Evolutionary conservation across 2,797 vertebrate species (phyloP).

Genomic region (Chiloscyllium punctatum): DNA sequence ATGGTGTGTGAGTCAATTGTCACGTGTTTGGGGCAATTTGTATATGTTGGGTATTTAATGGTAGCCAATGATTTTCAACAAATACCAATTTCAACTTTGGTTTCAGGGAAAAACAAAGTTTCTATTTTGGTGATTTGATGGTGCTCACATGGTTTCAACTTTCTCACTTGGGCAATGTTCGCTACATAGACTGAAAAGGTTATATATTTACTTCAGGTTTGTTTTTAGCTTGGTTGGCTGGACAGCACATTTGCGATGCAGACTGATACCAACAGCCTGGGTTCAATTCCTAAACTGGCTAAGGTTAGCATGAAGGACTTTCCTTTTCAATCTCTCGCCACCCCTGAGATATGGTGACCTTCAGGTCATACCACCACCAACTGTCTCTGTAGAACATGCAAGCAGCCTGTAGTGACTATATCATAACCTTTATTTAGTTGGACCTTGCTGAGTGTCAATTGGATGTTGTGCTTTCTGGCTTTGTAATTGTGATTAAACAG

Average conservation of each 20-base stretch:
- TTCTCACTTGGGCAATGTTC: background rate
- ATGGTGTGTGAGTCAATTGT: background rate
- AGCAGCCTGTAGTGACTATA: too few relatives aligned
- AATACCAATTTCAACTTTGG: background rate
- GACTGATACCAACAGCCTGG: too few relatives aligned
- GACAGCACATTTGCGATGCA: too few relatives aligned
- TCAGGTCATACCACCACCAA: too few relatives aligned
- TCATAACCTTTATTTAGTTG: too few relatives aligned
- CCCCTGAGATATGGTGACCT: too few relatives aligned
- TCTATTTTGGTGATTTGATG: background rate
- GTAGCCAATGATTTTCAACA: background rate
- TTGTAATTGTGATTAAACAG: background rate
- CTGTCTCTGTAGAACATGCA: too few relatives aligned
- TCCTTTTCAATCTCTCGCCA: too few relatives aligned
- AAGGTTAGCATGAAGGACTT: too few relatives aligned
- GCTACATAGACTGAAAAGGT: background rate
- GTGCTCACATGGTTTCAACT: background rate
- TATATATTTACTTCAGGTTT: too few relatives aligned
- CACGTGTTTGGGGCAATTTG: background rate
- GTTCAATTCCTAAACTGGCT: too few relatives aligned
- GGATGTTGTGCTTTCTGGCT: background rate
- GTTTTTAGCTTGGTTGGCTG: too few relatives aligned
- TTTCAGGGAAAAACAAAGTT: background rate
- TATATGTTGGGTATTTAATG: background rate
- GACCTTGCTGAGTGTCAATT: conserved; percentile 4